phyloP scores from a whole-genome alignment of 2,113 vertebrate species.

The Donacobius atricapilla region DNA sequence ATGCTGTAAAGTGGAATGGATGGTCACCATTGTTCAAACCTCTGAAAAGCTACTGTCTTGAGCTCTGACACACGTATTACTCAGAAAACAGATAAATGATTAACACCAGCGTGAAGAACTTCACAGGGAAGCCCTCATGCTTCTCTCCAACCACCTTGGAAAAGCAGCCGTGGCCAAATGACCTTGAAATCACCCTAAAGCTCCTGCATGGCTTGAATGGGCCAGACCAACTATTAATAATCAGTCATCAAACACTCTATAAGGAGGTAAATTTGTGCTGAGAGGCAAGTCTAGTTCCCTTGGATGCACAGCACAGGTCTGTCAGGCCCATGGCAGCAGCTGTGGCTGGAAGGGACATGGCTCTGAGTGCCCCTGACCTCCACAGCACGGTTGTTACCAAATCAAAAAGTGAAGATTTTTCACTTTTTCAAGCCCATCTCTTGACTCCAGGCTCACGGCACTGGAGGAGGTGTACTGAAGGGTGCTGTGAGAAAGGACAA shows the following conservation, averaged over 20 bases:
- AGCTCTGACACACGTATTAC: conserved; percentile 18
- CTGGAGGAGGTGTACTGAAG: not conserved
- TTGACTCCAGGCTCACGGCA: not conserved
- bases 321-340: not conserved
- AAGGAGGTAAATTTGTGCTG: not conserved
- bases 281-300: not conserved
- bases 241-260: not conserved
- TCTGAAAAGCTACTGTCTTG: conserved; percentile 29
- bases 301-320: not conserved
- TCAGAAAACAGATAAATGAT: conserved; percentile 16
- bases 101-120: not conserved
- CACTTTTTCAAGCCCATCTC: not conserved
- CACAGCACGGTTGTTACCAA: not conserved
- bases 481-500: not conserved
- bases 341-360: not conserved
- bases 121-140: not conserved
- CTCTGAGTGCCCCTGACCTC: not conserved
- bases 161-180: not conserved
- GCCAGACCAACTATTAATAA: no score
- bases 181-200: not conserved
- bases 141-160: not conserved
- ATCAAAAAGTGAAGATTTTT: not conserved
- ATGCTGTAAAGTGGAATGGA: conserved; percentile 11
- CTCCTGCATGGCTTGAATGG: not conserved
- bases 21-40: conserved; percentile 50